Evolutionary conservation across 2,797 vertebrate species (phyloP).

Genomic region (Onychomys leucogaster): DNA sequence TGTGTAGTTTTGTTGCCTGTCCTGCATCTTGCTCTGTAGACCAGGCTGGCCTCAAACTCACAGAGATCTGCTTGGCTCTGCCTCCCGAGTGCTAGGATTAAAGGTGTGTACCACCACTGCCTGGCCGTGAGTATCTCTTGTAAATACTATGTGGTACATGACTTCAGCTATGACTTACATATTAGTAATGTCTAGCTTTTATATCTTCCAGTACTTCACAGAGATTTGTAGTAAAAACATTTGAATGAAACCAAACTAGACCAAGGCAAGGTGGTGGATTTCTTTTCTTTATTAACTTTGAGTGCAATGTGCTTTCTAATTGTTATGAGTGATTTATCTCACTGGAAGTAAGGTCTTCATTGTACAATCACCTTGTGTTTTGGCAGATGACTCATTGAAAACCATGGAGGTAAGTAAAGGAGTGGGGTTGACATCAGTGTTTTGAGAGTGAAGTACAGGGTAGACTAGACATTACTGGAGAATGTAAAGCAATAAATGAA

Average conservation of each 20-base stretch:
- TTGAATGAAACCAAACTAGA: neutral
- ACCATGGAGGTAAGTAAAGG: neutral
- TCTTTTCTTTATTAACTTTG: conserved; percentile 58
- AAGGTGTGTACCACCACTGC: no score
- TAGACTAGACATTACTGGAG: neutral
- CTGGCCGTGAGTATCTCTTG: neutral
- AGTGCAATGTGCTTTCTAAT: neutral
- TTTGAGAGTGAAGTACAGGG: conserved; percentile 30
- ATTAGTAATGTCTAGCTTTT: neutral
- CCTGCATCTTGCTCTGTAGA: no score
- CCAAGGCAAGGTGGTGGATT: neutral
- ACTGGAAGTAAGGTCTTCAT: conserved; percentile 18
- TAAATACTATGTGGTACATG: neutral
- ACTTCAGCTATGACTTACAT: neutral
- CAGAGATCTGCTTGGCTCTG: no score
- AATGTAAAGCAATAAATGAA: neutral
- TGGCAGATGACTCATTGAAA: conserved; percentile 19
- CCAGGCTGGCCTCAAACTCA: no score
- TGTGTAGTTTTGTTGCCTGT: no score
- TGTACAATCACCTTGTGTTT: conserved; percentile 44
- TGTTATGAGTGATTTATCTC: neutral
- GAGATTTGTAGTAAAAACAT: neutral
- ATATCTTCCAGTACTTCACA: neutral
- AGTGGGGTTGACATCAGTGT: neutral
- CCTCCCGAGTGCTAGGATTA: no score